phyloP scores from a whole-genome alignment of 2,797 vertebrate species.

The Megalops cyprinoides region DNA sequence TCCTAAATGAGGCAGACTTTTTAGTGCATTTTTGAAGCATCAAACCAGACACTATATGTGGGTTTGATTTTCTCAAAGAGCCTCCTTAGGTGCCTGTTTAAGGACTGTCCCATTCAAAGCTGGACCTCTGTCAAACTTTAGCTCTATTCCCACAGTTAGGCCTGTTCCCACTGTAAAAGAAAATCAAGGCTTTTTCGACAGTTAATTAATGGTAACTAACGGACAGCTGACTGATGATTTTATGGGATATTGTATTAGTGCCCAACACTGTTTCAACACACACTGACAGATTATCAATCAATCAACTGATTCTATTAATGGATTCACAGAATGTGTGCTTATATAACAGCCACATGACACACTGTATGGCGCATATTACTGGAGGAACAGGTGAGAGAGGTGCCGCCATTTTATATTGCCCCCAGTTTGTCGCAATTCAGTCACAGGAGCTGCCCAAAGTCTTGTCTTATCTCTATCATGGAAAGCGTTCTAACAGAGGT shows the following conservation, averaged over 20 bases:
- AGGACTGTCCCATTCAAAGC: no score
- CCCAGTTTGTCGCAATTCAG: no score
- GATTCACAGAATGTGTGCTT: constrained; percentile 59
- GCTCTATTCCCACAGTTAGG: no score
- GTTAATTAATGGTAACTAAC: constrained; percentile 75
- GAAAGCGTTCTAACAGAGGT: constrained; percentile 44
- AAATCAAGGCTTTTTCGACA: no score
- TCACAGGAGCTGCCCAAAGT: neutral
- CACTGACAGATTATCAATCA: constrained; percentile 61
- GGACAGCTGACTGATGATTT: constrained; percentile 70
- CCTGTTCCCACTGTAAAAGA: no score
- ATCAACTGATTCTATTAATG: constrained; percentile 72
- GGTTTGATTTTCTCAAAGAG: no score
- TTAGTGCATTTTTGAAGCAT: no score
- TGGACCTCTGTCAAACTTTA: no score
- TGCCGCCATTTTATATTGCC: neutral
- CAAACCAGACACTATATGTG: no score
- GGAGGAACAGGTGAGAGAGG: neutral
- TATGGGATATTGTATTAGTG: constrained; percentile 73
- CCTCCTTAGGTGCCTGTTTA: no score
- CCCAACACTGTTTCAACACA: constrained; percentile 59
- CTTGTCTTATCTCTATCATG: constrained; percentile 38
- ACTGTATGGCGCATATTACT: neutral
- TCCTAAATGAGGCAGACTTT: no score
- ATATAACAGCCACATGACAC: constrained; percentile 26